Conservation (phyloP, 2,888 invertebrate genomes). For the Holacanthella duospinosa region DNA sequence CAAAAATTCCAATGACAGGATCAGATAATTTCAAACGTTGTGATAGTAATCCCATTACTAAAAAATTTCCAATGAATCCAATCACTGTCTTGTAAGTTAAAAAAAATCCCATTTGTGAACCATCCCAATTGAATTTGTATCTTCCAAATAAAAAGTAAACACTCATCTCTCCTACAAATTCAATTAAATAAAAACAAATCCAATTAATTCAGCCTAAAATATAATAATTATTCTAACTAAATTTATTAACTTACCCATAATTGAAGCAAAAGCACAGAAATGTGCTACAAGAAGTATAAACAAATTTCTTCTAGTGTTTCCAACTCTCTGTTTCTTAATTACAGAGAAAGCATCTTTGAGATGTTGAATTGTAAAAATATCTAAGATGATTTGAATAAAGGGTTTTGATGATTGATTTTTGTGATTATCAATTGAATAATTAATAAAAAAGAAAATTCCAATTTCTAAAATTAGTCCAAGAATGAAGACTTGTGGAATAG, state of each 20-base stretch:
- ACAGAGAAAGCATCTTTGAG: constrained; percentile 51
- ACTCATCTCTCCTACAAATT: constrained; percentile 68
- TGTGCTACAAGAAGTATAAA: constrained; percentile 55
- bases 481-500: constrained; percentile 39
- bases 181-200: constrained; percentile 21
- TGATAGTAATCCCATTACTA: constrained; percentile 28
- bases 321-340: constrained; percentile 50
- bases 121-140: constrained; percentile 77
- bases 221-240: neutral
- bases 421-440: constrained; percentile 28
- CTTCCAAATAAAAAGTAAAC: constrained; percentile 73
- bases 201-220: neutral
- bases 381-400: neutral
- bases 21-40: constrained; percentile 23
- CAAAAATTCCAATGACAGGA: constrained; percentile 24
- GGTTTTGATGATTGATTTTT: neutral
- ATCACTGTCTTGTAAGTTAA: constrained; percentile 32
- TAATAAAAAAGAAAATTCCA: constrained; percentile 40
- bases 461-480: constrained; percentile 38
- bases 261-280: constrained; percentile 23
- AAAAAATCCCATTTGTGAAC: constrained; percentile 40
- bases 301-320: constrained; percentile 53
- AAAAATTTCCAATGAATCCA: constrained; percentile 32
- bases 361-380: constrained; percentile 11
- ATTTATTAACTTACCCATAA: constrained; percentile 24